Evolutionary conservation across 2,888 invertebrate genomes (phyloP).

Genomic region (Pollenia labialis): DNA sequence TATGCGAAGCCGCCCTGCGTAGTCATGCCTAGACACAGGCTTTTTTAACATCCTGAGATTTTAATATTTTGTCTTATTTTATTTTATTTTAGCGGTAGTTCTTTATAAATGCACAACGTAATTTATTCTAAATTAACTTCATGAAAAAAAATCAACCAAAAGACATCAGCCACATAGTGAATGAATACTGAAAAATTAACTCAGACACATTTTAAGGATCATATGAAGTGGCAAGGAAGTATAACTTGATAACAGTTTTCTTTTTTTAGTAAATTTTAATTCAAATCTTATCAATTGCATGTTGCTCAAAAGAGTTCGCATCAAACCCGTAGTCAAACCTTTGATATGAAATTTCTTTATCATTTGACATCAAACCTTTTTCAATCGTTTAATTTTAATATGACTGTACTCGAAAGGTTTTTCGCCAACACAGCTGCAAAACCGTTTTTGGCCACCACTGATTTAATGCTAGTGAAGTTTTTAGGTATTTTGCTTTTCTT

Average conservation of each 20-base stretch:
- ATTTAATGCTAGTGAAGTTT: too few relatives aligned
- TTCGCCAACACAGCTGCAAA: too few relatives aligned
- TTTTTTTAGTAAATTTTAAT: too few relatives aligned
- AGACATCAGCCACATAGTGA: constrained; percentile 29
- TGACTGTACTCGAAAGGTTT: too few relatives aligned
- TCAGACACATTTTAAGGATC: constrained; percentile 17
- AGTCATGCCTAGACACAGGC: background rate
- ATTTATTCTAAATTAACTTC: constrained; percentile 70
- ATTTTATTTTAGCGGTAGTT: constrained; percentile 50
- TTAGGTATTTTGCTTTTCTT: too few relatives aligned
- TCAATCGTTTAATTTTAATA: too few relatives aligned
- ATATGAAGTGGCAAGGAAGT: constrained; percentile 8
- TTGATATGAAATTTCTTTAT: too few relatives aligned
- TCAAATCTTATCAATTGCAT: too few relatives aligned
- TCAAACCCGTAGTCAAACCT: too few relatives aligned
- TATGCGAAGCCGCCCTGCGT: background rate
- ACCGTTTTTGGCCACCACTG: too few relatives aligned
- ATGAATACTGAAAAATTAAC: constrained; percentile 34
- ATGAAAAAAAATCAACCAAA: constrained; percentile 17
- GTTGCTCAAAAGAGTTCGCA: too few relatives aligned
- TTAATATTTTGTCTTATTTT: constrained; percentile 2
- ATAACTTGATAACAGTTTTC: background rate
- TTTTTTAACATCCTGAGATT: constrained; percentile 30
- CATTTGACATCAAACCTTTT: too few relatives aligned
- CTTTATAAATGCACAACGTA: constrained; percentile 68